These are phyloP conservation scores for Electrona antarctica DNA, from an alignment of 2,113 vertebrate genomes.

Conservation along the genomic window DNA sequence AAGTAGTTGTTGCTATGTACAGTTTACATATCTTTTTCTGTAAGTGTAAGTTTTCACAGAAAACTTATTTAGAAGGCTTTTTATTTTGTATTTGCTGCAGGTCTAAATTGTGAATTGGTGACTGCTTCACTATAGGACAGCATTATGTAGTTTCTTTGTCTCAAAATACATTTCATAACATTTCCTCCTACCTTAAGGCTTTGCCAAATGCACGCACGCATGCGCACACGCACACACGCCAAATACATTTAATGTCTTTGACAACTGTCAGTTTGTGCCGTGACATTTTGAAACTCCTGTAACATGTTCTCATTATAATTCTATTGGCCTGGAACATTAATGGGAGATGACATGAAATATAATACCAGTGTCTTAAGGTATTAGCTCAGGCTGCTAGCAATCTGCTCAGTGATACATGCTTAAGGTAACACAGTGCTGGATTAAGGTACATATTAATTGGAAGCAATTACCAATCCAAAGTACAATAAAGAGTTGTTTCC, in stretches of 20 bases:
- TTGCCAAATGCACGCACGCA: too few species aligned
- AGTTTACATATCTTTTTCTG: too few species aligned
- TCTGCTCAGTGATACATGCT: conserved; percentile 19
- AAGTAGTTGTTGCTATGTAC: too few species aligned
- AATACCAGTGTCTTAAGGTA: conserved; percentile 17
- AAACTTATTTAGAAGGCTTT: too few species aligned
- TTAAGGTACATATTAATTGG: conserved; percentile 40
- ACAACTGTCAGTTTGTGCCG: not conserved
- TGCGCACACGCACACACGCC: too few species aligned
- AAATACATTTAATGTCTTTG: not conserved
- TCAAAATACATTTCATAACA: not conserved
- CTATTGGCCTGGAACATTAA: not conserved
- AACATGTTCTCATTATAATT: conserved; percentile 4
- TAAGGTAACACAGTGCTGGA: conserved; percentile 19
- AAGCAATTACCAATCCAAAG: conserved; percentile 43
- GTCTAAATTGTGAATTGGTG: not conserved
- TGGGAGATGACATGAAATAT: conserved; percentile 3
- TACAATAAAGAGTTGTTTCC: conserved; percentile 22
- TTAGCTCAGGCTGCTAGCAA: conserved; percentile 16
- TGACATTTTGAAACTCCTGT: not conserved
- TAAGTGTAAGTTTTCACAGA: too few species aligned
- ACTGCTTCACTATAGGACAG: not conserved
- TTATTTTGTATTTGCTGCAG: too few species aligned
- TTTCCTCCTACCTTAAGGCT: not conserved
- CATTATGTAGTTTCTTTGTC: too few species aligned